Evolutionary conservation across 2,888 invertebrate genomes (phyloP).

Genomic region (Exephanes ischioxanthus): DNA sequence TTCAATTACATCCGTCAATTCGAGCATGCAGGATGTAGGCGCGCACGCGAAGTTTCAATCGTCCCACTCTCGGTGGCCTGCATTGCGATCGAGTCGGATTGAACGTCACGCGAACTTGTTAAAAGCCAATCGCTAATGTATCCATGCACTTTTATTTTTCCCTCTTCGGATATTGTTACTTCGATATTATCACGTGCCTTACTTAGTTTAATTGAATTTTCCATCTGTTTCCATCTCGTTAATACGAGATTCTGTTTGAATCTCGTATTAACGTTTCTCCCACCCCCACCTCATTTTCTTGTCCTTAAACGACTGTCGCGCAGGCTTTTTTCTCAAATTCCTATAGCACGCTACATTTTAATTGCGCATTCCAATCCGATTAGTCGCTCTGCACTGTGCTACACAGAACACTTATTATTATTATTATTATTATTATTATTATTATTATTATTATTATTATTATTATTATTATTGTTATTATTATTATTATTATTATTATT

Average conservation of each 20-base stretch:
- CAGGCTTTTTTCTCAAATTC: neutral
- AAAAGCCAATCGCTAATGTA: slow-evolving; percentile 11
- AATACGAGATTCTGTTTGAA: neutral
- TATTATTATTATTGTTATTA: no score
- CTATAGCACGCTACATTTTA: no score
- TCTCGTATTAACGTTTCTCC: neutral
- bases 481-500: no score
- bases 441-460: no score
- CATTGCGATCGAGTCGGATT: slow-evolving; percentile 2
- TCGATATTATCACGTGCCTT: neutral
- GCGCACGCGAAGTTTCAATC: slow-evolving; percentile 58
- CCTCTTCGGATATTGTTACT: neutral
- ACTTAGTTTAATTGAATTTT: neutral
- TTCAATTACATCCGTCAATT: slow-evolving; percentile 57
- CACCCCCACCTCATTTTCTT: neutral
- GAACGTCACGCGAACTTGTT: slow-evolving; percentile 23
- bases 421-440: no score
- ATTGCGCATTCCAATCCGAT: no score
- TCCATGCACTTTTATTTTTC: neutral
- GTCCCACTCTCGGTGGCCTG: neutral
- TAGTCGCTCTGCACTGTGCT: no score
- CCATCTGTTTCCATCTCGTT: neutral
- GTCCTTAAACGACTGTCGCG: neutral
- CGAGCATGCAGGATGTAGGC: slow-evolving; percentile 6
- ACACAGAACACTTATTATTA: no score